phyloP scores from a whole-genome alignment of 2,888 invertebrate species.

The Pyrochroa serraticornis region DNA sequence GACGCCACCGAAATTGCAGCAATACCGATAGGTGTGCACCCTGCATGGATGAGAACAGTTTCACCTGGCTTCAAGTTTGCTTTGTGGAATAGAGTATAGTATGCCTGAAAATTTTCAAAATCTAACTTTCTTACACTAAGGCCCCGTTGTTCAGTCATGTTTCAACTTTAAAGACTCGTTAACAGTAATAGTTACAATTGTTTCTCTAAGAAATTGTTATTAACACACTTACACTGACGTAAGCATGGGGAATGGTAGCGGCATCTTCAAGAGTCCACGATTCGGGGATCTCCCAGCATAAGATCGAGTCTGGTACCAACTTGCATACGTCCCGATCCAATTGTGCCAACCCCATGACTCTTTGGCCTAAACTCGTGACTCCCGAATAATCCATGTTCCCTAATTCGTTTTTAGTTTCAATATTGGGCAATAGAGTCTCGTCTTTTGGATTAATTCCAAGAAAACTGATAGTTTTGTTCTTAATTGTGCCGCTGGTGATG shows the following conservation, averaged over 20 bases:
- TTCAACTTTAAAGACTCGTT: neutral
- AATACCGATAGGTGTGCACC: constrained; percentile 72
- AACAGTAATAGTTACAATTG: too few relatives aligned
- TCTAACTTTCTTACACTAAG: too few relatives aligned
- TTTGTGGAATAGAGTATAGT: constrained; percentile 55
- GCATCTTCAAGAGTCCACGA: constrained; percentile 77
- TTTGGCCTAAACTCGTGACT: constrained; percentile 59
- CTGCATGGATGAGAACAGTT: constrained; percentile 62
- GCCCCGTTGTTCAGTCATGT: neutral
- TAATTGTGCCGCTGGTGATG: constrained; percentile 35
- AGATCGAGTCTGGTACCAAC: constrained; percentile 52
- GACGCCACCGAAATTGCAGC: constrained; percentile 72
- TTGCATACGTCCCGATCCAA: constrained; percentile 48
- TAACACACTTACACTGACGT: constrained; percentile 61
- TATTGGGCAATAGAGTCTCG: constrained; percentile 47
- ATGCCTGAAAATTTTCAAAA: constrained; percentile 51
- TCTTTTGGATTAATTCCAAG: constrained; percentile 52
- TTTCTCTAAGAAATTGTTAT: too few relatives aligned
- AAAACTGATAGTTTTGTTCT: constrained; percentile 46
- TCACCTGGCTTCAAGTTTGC: constrained; percentile 53
- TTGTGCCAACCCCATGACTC: constrained; percentile 71
- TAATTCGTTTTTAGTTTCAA: constrained; percentile 44
- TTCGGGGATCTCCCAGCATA: constrained; percentile 73
- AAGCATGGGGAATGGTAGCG: constrained; percentile 81
- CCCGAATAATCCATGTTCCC: constrained; percentile 55